Evolutionary conservation across 2,113 vertebrate species (phyloP).

Genomic region (Alces alces): DNA sequence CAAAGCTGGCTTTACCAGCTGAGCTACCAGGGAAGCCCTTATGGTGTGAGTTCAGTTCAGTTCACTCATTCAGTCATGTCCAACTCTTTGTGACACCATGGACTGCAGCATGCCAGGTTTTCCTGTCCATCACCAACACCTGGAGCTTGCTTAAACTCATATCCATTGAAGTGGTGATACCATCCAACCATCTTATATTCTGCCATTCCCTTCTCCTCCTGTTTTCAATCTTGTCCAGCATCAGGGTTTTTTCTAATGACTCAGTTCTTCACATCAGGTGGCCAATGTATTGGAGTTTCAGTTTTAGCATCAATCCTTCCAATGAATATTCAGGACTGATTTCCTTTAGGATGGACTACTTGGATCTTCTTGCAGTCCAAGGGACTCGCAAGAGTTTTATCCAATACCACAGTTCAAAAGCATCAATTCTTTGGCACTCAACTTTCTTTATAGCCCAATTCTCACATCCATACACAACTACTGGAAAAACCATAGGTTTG

Average conservation of each 20-base stretch:
- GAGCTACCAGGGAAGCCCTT: neutral
- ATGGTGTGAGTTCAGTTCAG: neutral
- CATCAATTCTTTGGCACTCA: neutral
- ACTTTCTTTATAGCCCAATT: neutral
- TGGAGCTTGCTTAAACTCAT: neutral
- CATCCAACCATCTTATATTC: neutral
- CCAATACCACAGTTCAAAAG: neutral
- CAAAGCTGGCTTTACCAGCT: neutral
- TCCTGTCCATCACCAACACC: neutral
- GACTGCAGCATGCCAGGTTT: neutral
- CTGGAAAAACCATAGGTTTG: neutral
- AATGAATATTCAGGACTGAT: neutral
- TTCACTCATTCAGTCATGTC: neutral
- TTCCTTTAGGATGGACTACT: neutral
- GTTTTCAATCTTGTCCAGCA: neutral
- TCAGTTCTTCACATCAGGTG: neutral
- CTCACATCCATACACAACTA: neutral
- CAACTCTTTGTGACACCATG: neutral
- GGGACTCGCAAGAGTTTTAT: neutral
- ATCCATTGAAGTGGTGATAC: neutral
- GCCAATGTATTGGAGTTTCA: neutral
- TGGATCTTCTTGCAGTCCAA: neutral
- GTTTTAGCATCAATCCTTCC: neutral
- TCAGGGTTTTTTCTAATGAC: neutral
- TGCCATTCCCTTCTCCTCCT: neutral